A percentile compares a stretch with the other conserved stretches of the same genome.
These are phyloP conservation scores for Bellardia pandia DNA, from an alignment of 2,888 invertebrate genomes.

Conservation along the genomic window DNA sequence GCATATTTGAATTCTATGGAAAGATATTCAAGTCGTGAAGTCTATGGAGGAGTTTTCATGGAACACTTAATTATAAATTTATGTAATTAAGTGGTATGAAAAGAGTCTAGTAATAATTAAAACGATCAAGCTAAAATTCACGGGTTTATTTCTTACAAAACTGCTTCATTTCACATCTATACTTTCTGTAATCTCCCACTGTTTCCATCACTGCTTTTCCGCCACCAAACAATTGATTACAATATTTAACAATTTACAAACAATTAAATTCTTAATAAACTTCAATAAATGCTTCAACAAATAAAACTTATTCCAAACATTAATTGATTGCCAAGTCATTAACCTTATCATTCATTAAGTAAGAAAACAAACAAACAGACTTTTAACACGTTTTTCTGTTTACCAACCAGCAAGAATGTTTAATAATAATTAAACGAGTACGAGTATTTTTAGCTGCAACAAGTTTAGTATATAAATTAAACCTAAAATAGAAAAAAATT, in stretches of 20 bases:
- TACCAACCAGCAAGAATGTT: background rate
- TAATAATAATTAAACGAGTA: background rate
- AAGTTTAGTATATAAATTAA: conserved; percentile 27
- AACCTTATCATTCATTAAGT: conserved; percentile 20
- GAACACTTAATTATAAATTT: too few species aligned
- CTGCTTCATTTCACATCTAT: too few species aligned
- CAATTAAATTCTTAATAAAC: background rate
- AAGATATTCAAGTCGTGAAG: too few species aligned
- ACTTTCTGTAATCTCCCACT: too few species aligned
- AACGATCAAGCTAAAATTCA: too few species aligned
- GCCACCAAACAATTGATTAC: background rate
- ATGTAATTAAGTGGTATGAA: too few species aligned
- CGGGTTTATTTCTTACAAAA: too few species aligned
- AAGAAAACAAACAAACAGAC: background rate
- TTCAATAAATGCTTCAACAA: background rate
- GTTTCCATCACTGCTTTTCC: too few species aligned
- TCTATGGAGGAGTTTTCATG: too few species aligned
- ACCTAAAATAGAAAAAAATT: background rate
- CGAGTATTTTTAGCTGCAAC: conserved; percentile 3
- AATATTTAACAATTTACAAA: background rate
- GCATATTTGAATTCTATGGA: too few species aligned
- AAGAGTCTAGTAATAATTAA: too few species aligned
- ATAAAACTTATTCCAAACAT: background rate
- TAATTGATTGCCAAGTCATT: conserved; percentile 6
- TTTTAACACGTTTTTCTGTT: conserved; percentile 24